Evolutionary conservation across 2,113 vertebrate species (phyloP), one percentile per base, ranked within the genome.

Genomic region (Gavialis gangeticus): DNA sequence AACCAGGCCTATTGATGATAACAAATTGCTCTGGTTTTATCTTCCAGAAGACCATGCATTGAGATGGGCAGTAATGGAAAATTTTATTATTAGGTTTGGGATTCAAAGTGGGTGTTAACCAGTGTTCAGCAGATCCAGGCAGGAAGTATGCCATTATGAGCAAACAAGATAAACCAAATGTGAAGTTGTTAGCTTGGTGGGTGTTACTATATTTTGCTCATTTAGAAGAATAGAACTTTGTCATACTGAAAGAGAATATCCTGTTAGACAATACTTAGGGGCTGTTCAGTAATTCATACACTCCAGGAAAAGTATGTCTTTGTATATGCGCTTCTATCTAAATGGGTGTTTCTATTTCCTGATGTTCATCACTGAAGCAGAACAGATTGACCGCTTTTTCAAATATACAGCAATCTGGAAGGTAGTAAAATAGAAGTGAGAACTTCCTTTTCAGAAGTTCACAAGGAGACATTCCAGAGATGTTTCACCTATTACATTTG

Each of bases 141-240:
- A 87, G 93, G 92, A 97, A 97, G 75, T 89, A 28, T 91, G 79
- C 60, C 34, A 90, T 91, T 94, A 85, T 96, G 92, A 96, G 73
- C 2, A 79, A 94, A 80, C 12, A 5, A 96, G 95, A 93, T 97
- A 97, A 85, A 96, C 89, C 77, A 96, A 85, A 89, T 93, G 82
- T 75, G 55, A 85, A 98, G 91, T 91, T 96, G 90, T 96, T 12
- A 2, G 67, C 90, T 58, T 37, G 57, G 82, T 92, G 95, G 95
- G 92, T 97, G 92, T 91, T 94, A 79, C 91, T 95, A 22, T 87
- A 67, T 97, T 97, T 97, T 97, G 82, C 80, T 94, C 6, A 4
- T 69, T 46, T 85, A 87, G 90, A 94, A 95, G 87, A 97, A 96
- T 92, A 95, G 94, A 75, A 89, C 84, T 96, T 91, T 86, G 90